These are phyloP conservation scores for Odontamblyopus rebecca DNA, from an alignment of 2,797 vertebrate species.

Conservation along the genomic window DNA sequence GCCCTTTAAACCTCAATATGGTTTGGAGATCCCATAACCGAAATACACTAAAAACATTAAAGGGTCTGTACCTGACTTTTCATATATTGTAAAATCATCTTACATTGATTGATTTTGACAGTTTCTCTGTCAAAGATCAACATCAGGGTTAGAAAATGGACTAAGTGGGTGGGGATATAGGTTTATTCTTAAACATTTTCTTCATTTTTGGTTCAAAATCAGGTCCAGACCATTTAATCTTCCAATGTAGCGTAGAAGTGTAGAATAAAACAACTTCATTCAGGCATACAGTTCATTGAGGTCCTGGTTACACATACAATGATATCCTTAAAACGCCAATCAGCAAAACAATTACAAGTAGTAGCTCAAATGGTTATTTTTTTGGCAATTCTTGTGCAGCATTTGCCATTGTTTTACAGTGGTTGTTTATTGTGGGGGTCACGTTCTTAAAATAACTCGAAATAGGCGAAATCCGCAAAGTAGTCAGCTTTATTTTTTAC, in stretches of 20 bases:
- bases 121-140: not conserved
- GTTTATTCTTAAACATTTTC: not conserved
- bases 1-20: conserved; percentile 11
- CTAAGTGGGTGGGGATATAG: not conserved
- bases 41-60: not conserved
- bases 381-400: not conserved
- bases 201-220: not conserved
- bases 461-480: too few species aligned
- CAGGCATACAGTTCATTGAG: conserved; percentile 29
- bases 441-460: too few species aligned
- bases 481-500: too few species aligned
- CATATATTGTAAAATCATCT: not conserved
- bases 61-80: not conserved
- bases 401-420: too few species aligned
- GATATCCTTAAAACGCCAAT: not conserved
- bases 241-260: not conserved
- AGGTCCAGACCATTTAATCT: not conserved
- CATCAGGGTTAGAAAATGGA: not conserved
- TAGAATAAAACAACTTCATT: conserved; percentile 41
- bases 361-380: not conserved
- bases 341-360: not conserved
- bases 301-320: conserved; percentile 1
- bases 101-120: too few species aligned
- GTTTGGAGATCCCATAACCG: not conserved
- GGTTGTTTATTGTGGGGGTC: too few species aligned